These are phyloP conservation scores for Isaurus tuberculatus DNA, from an alignment of 92 coral and sea anemone species.

Conservation along the genomic window DNA sequence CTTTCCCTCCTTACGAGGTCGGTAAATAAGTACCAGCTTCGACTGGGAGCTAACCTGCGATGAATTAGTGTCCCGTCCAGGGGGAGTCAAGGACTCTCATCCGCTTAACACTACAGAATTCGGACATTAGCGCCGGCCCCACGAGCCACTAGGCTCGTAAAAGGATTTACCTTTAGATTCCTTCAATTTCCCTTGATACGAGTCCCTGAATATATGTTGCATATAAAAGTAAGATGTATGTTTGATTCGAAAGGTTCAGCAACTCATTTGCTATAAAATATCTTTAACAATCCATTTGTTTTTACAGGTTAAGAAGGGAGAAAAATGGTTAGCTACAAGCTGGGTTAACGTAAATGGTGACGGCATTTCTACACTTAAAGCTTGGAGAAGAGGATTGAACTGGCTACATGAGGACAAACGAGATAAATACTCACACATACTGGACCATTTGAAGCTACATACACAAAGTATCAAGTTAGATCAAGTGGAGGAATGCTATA, in stretches of 20 bases:
- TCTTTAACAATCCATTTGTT: neutral
- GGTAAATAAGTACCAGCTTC: too few relatives aligned
- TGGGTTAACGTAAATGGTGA: slow-evolving; percentile 86
- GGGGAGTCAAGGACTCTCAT: too few relatives aligned
- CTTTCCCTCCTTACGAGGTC: too few relatives aligned
- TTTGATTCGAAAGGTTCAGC: neutral
- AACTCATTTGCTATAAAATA: neutral
- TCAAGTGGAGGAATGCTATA: slow-evolving; percentile 71
- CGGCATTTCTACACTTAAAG: slow-evolving; percentile 67
- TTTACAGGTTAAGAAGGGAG: slow-evolving; percentile 64
- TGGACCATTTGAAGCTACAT: slow-evolving; percentile 50
- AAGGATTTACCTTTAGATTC: too few relatives aligned
- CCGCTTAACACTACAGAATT: too few relatives aligned
- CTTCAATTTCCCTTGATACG: too few relatives aligned
- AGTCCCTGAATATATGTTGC: too few relatives aligned
- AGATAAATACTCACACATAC: slow-evolving; percentile 46
- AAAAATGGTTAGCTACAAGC: slow-evolving; percentile 82
- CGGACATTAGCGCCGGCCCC: too few relatives aligned
- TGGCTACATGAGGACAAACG: slow-evolving; percentile 61
- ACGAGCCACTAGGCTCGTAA: too few relatives aligned
- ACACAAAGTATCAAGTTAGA: slow-evolving; percentile 38
- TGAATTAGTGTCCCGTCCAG: too few relatives aligned
- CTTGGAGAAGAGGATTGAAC: slow-evolving; percentile 78
- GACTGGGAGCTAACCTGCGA: too few relatives aligned
- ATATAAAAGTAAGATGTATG: too few relatives aligned